A percentile compares a stretch with the other conserved stretches of the same genome.
Conservation (phyloP, 2,888 invertebrate genomes). For the Baronia brevicornis region DNA sequence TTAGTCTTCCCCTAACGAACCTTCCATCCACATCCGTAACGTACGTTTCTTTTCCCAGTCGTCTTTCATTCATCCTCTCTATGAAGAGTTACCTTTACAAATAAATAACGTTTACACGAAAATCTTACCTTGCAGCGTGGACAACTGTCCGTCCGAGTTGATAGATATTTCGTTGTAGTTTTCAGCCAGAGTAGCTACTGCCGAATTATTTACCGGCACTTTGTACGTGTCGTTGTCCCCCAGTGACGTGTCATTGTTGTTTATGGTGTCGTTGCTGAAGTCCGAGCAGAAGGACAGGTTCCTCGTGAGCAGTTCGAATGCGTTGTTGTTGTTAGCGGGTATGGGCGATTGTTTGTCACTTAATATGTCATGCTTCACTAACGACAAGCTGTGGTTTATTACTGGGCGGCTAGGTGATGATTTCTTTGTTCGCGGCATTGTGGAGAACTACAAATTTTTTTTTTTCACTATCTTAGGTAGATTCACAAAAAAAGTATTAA, state of each 20-base stretch:
- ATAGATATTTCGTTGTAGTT: slow-evolving; percentile 71
- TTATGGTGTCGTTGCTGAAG: slow-evolving; percentile 68
- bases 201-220: slow-evolving; percentile 60
- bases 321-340: slow-evolving; percentile 43
- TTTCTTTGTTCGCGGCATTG: slow-evolving; percentile 77
- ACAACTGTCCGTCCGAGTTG: slow-evolving; percentile 61
- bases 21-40: too few species aligned
- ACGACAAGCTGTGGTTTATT: slow-evolving; percentile 55
- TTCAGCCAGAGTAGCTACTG: slow-evolving; percentile 50
- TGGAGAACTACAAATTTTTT: slow-evolving; percentile 70
- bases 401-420: slow-evolving; percentile 58
- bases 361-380: slow-evolving; percentile 63
- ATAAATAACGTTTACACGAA: slow-evolving; percentile 2
- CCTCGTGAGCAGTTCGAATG: slow-evolving; percentile 62
- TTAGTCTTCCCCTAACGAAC: too few species aligned
- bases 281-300: slow-evolving; percentile 68
- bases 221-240: slow-evolving; percentile 65
- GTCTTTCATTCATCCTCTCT: background rate
- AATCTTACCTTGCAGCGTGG: slow-evolving; percentile 60
- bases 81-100: background rate
- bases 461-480: slow-evolving; percentile 6
- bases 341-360: slow-evolving; percentile 38
- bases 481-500: too few species aligned
- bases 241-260: slow-evolving; percentile 49
- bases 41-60: too few species aligned